Conservation (phyloP, 2,888 invertebrate species). For the Ectemnius lituratus region DNA sequence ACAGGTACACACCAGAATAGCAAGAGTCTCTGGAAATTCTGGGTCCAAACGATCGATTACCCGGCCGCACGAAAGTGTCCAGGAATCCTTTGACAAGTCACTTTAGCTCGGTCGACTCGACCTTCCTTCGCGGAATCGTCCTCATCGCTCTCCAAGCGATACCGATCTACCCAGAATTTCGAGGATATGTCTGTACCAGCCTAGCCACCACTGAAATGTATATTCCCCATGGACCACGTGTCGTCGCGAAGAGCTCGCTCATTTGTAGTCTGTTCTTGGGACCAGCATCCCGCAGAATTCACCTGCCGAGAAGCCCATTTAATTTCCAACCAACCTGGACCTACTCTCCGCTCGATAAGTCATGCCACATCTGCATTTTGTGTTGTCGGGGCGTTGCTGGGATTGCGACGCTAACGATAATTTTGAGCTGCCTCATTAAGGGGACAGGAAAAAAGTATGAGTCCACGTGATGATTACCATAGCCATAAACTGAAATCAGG, state of each 20-base stretch:
- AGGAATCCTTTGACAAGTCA: conserved; percentile 62
- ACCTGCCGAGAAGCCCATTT: neutral
- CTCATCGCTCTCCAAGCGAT: conserved; percentile 48
- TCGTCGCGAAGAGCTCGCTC: conserved; percentile 15
- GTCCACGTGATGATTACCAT: conserved; percentile 34
- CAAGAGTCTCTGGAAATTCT: conserved; percentile 22
- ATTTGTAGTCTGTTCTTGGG: conserved; percentile 22
- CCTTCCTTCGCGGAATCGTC: conserved; percentile 57
- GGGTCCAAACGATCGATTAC: conserved; percentile 59
- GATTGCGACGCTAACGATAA: no score
- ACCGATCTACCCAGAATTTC: conserved; percentile 48
- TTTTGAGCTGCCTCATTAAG: no score
- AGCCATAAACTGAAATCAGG: conserved; percentile 8
- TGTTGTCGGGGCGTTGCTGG: no score
- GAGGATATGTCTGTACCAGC: conserved; percentile 2
- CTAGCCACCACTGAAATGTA: conserved; percentile 39
- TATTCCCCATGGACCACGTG: conserved; percentile 42
- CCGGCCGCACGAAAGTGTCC: conserved; percentile 32
- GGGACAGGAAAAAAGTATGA: neutral
- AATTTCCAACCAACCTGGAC: neutral
- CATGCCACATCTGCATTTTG: no score
- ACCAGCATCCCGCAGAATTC: conserved; percentile 4
- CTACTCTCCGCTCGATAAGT: no score
- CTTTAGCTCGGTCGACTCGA: conserved; percentile 41
- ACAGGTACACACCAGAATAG: neutral